phyloP scores from a whole-genome alignment of 1,140 invertebrate species.

The Cherax quadricarinatus region DNA sequence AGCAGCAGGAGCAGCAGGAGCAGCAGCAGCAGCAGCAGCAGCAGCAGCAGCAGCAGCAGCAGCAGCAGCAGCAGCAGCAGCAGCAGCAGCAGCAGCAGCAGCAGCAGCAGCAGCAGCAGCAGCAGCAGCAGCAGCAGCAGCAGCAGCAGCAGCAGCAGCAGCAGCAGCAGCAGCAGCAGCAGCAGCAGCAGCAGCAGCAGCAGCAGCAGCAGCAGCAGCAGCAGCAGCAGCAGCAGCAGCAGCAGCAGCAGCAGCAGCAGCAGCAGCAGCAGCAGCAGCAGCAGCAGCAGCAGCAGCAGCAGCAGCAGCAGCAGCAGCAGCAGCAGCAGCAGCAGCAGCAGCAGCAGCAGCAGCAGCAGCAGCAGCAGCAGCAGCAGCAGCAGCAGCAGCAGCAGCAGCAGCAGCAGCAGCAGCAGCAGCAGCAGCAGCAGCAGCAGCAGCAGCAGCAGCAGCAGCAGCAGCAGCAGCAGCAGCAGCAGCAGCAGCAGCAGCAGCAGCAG shows the following conservation, averaged over 20 bases:
- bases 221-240: background rate
- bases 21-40: constrained; percentile 17
- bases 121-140: constrained; percentile 15
- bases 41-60: constrained; percentile 6
- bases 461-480: background rate
- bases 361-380: constrained; percentile 40
- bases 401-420: constrained; percentile 51
- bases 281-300: background rate
- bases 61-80: constrained; percentile 30
- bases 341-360: constrained; percentile 34
- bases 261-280: background rate
- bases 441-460: constrained; percentile 51
- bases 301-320: constrained; percentile 32
- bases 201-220: background rate
- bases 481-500: background rate
- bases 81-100: background rate
- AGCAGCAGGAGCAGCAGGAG: background rate
- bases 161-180: constrained; percentile 5
- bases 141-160: constrained; percentile 36
- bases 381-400: constrained; percentile 48
- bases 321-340: constrained; percentile 30
- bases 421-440: constrained; percentile 48
- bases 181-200: background rate
- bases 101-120: background rate
- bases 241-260: background rate